phyloP scores from a whole-genome alignment of 2,113 vertebrate genomes.

The Tyto alba region DNA sequence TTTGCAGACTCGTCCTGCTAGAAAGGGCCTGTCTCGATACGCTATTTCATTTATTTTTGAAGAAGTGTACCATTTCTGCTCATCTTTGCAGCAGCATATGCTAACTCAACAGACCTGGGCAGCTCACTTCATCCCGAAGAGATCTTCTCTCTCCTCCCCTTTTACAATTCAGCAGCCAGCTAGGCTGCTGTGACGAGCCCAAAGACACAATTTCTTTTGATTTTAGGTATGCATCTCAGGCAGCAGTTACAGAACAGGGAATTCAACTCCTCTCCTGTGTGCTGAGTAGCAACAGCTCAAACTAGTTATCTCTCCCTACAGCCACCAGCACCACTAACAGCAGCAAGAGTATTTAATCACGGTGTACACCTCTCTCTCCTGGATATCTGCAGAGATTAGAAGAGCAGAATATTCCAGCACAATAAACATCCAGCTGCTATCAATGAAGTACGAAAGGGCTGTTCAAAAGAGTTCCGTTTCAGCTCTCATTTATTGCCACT shows the following conservation, averaged over 20 bases:
- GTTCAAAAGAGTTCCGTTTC: neutral
- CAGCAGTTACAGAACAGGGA: neutral
- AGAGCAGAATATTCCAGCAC: neutral
- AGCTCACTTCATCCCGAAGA: neutral
- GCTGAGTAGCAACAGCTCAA: neutral
- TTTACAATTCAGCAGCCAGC: neutral
- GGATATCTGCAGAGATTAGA: neutral
- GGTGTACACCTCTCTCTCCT: neutral
- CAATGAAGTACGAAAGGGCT: neutral
- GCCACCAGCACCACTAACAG: neutral
- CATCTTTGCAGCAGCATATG: neutral
- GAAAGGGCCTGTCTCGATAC: fast-evolving
- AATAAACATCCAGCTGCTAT: neutral
- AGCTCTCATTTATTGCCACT: neutral
- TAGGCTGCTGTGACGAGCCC: neutral
- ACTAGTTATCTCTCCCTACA: neutral
- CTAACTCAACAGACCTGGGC: neutral
- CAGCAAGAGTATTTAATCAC: neutral
- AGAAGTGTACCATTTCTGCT: neutral
- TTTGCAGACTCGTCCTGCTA: neutral
- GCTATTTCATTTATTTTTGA: fast-evolving
- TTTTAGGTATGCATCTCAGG: neutral
- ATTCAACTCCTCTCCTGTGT: neutral
- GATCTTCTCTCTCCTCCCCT: neutral
- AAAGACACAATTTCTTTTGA: neutral